Base-by-base conservation (phyloP, 1,140 invertebrate genomes). In the Aphaenogaster rudis region DNA sequence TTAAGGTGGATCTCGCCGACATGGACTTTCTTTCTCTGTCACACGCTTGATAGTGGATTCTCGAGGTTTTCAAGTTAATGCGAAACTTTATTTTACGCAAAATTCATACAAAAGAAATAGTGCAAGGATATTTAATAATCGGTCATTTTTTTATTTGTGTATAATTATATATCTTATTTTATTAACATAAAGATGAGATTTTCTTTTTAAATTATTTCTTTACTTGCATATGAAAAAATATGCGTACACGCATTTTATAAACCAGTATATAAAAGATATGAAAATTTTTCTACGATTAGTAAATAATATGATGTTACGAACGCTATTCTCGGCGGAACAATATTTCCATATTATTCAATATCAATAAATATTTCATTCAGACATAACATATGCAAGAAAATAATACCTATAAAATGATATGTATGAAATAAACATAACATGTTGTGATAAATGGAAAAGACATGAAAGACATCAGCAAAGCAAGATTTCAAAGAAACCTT, bases 381-480 rank as follows among this genome's bases (percentile, higher is more conserved):
- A 52, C 8, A 52, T 2, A 7, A 72, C 17, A 45, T 45, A 59
- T 21, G 13, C 15, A 45, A 21, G 15, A 6, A 17, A 42, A 77
- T 77, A 63, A 64, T 79, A 48, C 6, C 2, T 36, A 66, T 21
- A 69, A 69, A 52, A 15, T 9, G 21, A 63, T 15, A 3, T 66
- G 6, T 67, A 6, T 67, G 13, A 28, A 3, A 39, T 39, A 0
- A 28, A 52, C 3, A 9, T 1, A 0, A 36, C 7, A 50, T 21
- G 28, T 64, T 78, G 11, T 69, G 48, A 52, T 54, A 80, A 69
- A 69, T 69, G 8, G 15, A 33, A 69, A 69, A n/a, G 42, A 57
- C 5, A 45, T 42, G 48, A n/a, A 48, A 79, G 0, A 8, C 0
- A 39, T 36, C 33, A 36, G 33, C n/a, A 67, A 42, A 67, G 21